Conservation (phyloP, 2,888 invertebrate genomes). For the Belgica antarctica region DNA sequence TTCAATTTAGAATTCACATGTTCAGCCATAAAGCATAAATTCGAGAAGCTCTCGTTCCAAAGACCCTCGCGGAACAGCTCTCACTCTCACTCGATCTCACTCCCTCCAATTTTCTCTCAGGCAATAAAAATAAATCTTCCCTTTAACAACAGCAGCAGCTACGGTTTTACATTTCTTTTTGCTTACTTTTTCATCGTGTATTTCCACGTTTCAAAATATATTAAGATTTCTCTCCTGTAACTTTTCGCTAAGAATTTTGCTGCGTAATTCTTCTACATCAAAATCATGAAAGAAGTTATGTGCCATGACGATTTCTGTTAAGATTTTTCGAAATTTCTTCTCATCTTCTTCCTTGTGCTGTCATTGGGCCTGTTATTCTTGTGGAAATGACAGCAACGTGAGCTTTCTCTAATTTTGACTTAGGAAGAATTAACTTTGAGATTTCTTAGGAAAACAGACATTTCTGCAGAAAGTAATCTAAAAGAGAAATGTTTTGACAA, state of each 20-base stretch:
- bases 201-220: slow-evolving; percentile 18
- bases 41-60: slow-evolving; percentile 27
- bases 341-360: too few relatives aligned
- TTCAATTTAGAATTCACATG: slow-evolving; percentile 44
- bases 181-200: not conserved
- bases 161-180: slow-evolving; percentile 39
- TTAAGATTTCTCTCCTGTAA: slow-evolving; percentile 14
- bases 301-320: too few relatives aligned
- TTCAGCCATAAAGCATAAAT: slow-evolving; percentile 43
- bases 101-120: slow-evolving; percentile 15
- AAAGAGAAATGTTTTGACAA: too few relatives aligned
- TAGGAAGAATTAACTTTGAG: too few relatives aligned
- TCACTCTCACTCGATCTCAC: slow-evolving; percentile 33
- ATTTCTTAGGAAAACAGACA: too few relatives aligned
- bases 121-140: slow-evolving; percentile 44
- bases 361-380: too few relatives aligned
- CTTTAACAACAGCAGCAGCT: slow-evolving; percentile 39
- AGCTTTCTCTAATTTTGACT: too few relatives aligned
- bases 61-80: slow-evolving; percentile 35
- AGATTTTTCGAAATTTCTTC: too few relatives aligned
- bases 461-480: too few relatives aligned
- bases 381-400: too few relatives aligned
- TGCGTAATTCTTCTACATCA: too few relatives aligned
- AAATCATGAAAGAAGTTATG: too few relatives aligned
- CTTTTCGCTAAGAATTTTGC: slow-evolving; percentile 10